A percentile compares a stretch with the other conserved stretches of the same genome.
phyloP scores from a whole-genome alignment of 2,113 vertebrate species.

The Chitala chitala region DNA sequence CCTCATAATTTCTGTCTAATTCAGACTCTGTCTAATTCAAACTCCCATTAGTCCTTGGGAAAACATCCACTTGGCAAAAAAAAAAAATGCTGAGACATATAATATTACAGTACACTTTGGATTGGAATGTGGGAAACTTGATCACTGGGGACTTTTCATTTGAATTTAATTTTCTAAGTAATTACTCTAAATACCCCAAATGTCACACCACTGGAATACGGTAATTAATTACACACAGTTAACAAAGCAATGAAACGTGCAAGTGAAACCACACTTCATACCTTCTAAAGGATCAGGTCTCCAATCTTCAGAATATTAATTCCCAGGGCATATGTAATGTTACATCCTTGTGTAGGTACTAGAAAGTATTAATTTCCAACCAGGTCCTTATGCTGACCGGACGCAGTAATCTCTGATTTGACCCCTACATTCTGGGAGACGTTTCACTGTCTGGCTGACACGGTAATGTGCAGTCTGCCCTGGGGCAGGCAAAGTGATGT shows the following conservation, averaged over 20 bases:
- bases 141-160: constrained; percentile 5
- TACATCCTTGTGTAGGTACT: neutral
- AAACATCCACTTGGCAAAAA: constrained; percentile 19
- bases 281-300: neutral
- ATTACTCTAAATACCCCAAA: constrained; percentile 4
- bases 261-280: neutral
- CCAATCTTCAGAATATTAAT: neutral
- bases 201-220: neutral
- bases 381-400: neutral
- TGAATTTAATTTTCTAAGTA: neutral
- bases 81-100: constrained; percentile 8
- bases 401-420: neutral
- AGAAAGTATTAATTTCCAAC: neutral
- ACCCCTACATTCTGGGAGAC: neutral
- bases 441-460: neutral
- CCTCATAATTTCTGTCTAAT: neutral
- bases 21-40: neutral
- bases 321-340: neutral
- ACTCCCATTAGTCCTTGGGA: constrained; percentile 17
- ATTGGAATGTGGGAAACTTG: constrained; percentile 1
- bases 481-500: neutral
- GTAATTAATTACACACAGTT: constrained; percentile 3
- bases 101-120: constrained; percentile 20
- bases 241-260: constrained; percentile 10
- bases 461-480: neutral